Base-by-base conservation (phyloP, 2,888 invertebrate species). In the Epinotia demarniana region DNA sequence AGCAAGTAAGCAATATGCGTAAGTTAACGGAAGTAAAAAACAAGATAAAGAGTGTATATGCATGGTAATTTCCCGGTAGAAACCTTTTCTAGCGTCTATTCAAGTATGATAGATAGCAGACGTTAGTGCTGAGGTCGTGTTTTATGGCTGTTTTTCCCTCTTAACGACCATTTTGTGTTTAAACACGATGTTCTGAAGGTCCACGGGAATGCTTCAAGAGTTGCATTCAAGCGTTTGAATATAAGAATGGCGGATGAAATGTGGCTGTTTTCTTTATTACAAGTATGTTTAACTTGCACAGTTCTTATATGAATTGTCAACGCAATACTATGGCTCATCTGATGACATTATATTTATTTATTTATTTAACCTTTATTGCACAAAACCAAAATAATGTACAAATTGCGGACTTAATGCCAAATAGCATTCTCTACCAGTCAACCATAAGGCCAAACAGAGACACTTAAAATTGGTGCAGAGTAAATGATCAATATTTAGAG, bases 151-250 rank as follows among this genome's bases (percentile, higher is more conserved):
- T 70, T 75, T 75, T 75, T 75, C 27, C 58, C 70, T 57, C 75
- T 66, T 70, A 75, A 75, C 75, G 70, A 70, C 64, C 53, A 58
- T 70, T 70, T 69, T 70, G 64, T 70, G 75, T 75, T 75, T 66
- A 66, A 75, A 71, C 57, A 66, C 64, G 75, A 49, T 62, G 12
- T 27, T 70, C 43, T 9, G n/a, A 69, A 58, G 68, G 58, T 43
- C 16, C 69, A 23, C 23, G 11, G 69, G 57, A 39, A 57, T 43
- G 13, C 18, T 57, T 55, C 43, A 39, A 18, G 39, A 23, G 58
- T 58, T 68, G 58, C 43, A 69, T 33, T 19, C 58, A 43, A 60
- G 27, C 39, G 39, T 43, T 33, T 69, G 16, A 46, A 69, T 46
- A 69, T 69, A 68, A 39, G 23, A 8, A 46, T 46, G 23, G 19